Conservation (phyloP, 2,888 invertebrate genomes). For the Carterocephalus palaemon region DNA sequence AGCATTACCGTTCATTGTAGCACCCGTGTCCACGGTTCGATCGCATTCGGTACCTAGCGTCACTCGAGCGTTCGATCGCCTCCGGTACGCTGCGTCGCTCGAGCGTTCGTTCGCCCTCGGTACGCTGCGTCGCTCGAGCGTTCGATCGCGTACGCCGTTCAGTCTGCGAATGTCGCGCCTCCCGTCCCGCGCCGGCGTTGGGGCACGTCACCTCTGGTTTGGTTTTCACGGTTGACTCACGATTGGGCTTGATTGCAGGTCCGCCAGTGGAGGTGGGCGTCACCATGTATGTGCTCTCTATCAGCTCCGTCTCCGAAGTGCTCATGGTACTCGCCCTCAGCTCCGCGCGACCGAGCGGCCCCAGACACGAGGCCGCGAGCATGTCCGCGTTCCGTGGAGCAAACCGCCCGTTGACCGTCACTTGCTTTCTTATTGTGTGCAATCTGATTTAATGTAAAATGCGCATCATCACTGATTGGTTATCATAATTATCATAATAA, state of each 20-base stretch:
- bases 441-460: slow-evolving; percentile 26
- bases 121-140: slow-evolving; percentile 31
- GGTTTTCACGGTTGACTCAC: slow-evolving; percentile 67
- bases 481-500: slow-evolving; percentile 60
- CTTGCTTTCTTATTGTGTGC: slow-evolving; percentile 73
- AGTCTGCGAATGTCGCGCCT: too few species aligned
- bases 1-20: slow-evolving; percentile 77
- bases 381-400: slow-evolving; percentile 75
- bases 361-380: slow-evolving; percentile 78
- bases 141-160: slow-evolving; percentile 32
- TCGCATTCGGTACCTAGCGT: slow-evolving; percentile 42
- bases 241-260: slow-evolving; percentile 88
- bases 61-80: slow-evolving; percentile 30
- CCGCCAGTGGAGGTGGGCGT: slow-evolving; percentile 98
- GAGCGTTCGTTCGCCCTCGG: slow-evolving; percentile 28
- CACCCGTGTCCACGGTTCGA: slow-evolving; percentile 76
- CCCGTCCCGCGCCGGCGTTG: slow-evolving; percentile 51
- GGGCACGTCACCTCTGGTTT: slow-evolving; percentile 83
- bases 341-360: slow-evolving; percentile 90
- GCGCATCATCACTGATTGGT: slow-evolving; percentile 28
- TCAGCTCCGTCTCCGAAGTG: slow-evolving; percentile 98
- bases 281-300: slow-evolving; percentile 98
- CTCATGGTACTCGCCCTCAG: slow-evolving; percentile 97
- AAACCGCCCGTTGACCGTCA: slow-evolving; percentile 68
- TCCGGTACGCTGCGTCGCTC: slow-evolving; percentile 34